These are phyloP conservation scores for Cantharis lateralis DNA, from an alignment of 2,888 invertebrate genomes.

Conservation along the genomic window DNA sequence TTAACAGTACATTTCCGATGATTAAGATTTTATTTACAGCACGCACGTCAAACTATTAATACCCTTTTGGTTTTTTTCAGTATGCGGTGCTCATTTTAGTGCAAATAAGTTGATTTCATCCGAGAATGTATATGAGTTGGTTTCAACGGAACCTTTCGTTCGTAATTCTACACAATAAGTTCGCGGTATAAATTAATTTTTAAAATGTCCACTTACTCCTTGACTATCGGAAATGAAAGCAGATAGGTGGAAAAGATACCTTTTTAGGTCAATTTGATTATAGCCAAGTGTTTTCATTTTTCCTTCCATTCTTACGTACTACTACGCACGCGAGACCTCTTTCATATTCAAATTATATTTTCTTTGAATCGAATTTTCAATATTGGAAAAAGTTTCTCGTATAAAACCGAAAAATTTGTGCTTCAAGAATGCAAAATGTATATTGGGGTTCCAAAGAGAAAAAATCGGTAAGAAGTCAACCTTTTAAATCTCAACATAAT, in stretches of 20 bases:
- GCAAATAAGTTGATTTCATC: too few species aligned
- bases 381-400: neutral
- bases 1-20: neutral
- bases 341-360: neutral
- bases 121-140: too few species aligned
- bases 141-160: neutral
- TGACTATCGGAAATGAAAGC: neutral
- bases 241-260: neutral
- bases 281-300: neutral
- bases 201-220: neutral
- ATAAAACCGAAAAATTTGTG: neutral
- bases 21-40: neutral
- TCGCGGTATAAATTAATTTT: too few species aligned
- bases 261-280: neutral
- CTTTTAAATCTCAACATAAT: too few species aligned
- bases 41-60: neutral
- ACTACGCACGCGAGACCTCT: neutral
- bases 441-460: neutral
- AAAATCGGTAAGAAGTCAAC: neutral
- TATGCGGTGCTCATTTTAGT: neutral
- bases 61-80: too few species aligned
- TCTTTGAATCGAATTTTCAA: neutral
- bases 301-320: neutral
- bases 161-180: neutral
- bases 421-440: neutral